phyloP scores from a whole-genome alignment of 2,888 invertebrate genomes.

The Lobophora halterata region DNA sequence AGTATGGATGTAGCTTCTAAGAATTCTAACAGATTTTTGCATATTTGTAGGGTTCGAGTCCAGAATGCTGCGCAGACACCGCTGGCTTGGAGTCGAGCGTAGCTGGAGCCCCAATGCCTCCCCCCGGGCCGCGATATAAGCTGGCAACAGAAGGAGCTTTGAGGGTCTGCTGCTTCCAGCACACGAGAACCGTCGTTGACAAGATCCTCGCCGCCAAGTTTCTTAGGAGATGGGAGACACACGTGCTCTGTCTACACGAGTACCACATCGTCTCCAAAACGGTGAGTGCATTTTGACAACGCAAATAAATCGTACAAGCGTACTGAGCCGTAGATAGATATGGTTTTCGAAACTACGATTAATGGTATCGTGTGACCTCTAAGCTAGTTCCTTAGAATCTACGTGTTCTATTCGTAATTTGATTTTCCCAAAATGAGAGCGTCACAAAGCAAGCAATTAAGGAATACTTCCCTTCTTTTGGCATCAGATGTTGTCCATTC shows the following conservation, averaged over 20 bases:
- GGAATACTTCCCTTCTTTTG: too few relatives aligned
- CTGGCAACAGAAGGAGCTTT: slow-evolving; percentile 86
- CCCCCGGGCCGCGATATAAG: slow-evolving; percentile 83
- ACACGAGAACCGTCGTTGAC: slow-evolving; percentile 88
- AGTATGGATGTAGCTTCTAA: too few relatives aligned
- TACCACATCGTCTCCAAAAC: slow-evolving; percentile 86
- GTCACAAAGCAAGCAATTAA: too few relatives aligned
- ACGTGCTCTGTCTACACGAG: slow-evolving; percentile 84
- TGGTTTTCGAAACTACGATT: too few relatives aligned
- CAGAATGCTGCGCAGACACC: slow-evolving; percentile 74
- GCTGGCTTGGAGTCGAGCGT: slow-evolving; percentile 61
- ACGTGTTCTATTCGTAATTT: too few relatives aligned
- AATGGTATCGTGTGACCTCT: too few relatives aligned
- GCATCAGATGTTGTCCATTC: too few relatives aligned
- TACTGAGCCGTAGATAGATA: too few relatives aligned
- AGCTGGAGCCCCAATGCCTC: slow-evolving; percentile 59
- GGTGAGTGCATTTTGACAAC: slow-evolving; percentile 74
- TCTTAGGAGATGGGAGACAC: slow-evolving; percentile 88
- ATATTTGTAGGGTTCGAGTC: slow-evolving; percentile 71
- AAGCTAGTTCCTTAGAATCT: too few relatives aligned
- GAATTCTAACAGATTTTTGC: too few relatives aligned
- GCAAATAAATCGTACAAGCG: background rate
- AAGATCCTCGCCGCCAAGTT: slow-evolving; percentile 90
- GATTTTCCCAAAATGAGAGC: too few relatives aligned
- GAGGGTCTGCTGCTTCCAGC: slow-evolving; percentile 88